Percentiles rank a stretch among this genome's conserved stretches.
These are phyloP conservation scores for Taenioides sp. DNA, from an alignment of 2,797 vertebrate genomes.

Conservation along the genomic window DNA sequence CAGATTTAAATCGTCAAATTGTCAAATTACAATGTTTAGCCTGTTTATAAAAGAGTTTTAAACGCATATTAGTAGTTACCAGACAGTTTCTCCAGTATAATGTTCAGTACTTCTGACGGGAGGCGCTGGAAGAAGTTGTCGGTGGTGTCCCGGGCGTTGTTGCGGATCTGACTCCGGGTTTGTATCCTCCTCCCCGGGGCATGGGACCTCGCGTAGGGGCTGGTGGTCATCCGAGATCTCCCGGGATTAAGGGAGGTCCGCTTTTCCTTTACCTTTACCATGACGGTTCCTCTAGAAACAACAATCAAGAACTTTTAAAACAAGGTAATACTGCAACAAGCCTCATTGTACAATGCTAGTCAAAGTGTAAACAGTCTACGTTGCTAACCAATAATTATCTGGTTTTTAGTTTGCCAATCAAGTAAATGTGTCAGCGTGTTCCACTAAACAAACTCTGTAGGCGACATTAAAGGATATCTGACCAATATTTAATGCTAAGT, in stretches of 20 bases:
- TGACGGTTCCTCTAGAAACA: background rate
- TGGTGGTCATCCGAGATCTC: background rate
- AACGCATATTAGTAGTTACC: constrained; percentile 37
- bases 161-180: constrained; percentile 48
- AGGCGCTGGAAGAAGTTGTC: constrained; percentile 52
- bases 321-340: background rate
- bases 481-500: background rate
- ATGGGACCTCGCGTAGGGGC: background rate
- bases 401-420: background rate
- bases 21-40: no score
- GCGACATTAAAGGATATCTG: background rate
- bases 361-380: no score
- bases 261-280: constrained; percentile 25
- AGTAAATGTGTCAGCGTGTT: background rate
- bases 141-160: background rate
- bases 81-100: constrained; percentile 67
- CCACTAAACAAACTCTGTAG: background rate
- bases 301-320: background rate
- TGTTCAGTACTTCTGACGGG: constrained; percentile 66
- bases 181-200: constrained; percentile 27
- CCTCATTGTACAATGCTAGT: background rate
- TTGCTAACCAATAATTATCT: background rate
- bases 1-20: no score
- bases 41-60: background rate
- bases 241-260: background rate